Evolutionary conservation across 2,113 vertebrate genomes (phyloP).

Genomic region (Elephantulus edwardii): DNA sequence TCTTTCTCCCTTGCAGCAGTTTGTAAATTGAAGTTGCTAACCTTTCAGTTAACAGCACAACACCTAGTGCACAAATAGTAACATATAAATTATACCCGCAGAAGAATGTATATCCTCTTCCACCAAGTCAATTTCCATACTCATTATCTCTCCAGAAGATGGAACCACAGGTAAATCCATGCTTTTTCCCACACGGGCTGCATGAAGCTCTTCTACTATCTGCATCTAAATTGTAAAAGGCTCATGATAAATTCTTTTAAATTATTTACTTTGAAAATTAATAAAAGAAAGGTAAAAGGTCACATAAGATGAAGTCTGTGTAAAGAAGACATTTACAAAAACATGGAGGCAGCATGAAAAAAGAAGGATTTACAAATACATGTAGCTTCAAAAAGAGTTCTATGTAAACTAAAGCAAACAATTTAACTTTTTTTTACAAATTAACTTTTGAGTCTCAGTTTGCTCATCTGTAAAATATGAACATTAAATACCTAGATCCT

Average conservation of each 20-base stretch:
- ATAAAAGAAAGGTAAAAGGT: slow-evolving; percentile 8
- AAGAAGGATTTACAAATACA: slow-evolving; percentile 23
- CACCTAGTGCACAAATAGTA: not conserved
- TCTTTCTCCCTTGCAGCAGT: too few species aligned
- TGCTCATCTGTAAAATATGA: slow-evolving; percentile 11
- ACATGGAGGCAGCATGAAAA: not conserved
- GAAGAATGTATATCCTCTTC: slow-evolving; percentile 82
- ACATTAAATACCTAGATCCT: slow-evolving; percentile 22
- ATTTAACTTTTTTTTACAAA: too few species aligned
- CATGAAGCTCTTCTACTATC: slow-evolving; percentile 90
- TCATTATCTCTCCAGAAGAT: slow-evolving; percentile 90
- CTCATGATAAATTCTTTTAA: not conserved
- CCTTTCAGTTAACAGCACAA: too few species aligned
- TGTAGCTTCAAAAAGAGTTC: not conserved
- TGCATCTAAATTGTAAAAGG: slow-evolving; percentile 84
- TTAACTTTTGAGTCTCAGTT: slow-evolving; percentile 8
- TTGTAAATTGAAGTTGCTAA: too few species aligned
- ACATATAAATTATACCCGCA: slow-evolving; percentile 78
- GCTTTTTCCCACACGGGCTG: slow-evolving; percentile 87
- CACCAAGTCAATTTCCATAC: slow-evolving; percentile 92
- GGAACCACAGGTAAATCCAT: slow-evolving; percentile 86
- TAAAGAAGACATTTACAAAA: slow-evolving; percentile 23
- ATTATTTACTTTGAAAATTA: slow-evolving; percentile 39
- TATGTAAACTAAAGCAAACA: not conserved
- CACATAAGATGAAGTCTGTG: not conserved